phyloP scores from a whole-genome alignment of 37 sponge, comb jelly and placozoan species.

The Petrosia ficiformis region DNA sequence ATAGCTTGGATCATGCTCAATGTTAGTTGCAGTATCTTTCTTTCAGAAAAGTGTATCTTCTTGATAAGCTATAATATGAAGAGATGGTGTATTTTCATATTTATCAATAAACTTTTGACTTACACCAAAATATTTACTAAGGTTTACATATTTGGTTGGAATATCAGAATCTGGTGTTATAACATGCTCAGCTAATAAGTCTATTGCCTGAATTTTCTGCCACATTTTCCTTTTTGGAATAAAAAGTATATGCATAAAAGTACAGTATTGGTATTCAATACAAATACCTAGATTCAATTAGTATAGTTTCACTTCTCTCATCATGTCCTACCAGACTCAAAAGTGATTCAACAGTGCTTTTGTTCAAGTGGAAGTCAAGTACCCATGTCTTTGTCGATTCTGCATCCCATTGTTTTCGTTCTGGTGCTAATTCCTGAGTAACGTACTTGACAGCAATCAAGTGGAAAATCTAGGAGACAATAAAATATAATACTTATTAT shows the following conservation, averaged over 20 bases:
- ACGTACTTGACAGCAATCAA: not conserved
- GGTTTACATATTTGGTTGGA: too few relatives aligned
- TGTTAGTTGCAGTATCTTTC: not conserved
- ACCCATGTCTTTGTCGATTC: too few relatives aligned
- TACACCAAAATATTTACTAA: too few relatives aligned
- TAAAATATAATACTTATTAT: not conserved
- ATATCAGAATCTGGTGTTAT: not conserved
- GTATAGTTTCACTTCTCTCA: not conserved
- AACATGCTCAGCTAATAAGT: not conserved
- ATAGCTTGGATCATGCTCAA: not conserved
- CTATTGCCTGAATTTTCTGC: not conserved
- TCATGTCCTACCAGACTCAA: not conserved
- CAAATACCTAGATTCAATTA: not conserved
- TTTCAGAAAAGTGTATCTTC: not conserved
- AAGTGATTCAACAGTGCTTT: slow-evolving; percentile 1
- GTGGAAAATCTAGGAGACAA: not conserved
- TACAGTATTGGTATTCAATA: too few relatives aligned
- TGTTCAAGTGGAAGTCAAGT: not conserved
- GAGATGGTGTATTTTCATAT: too few relatives aligned
- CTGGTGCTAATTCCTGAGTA: not conserved
- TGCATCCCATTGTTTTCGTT: not conserved
- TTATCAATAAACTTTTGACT: too few relatives aligned
- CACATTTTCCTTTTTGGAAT: not conserved
- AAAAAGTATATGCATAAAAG: not conserved
- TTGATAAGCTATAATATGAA: not conserved